phyloP scores from a whole-genome alignment of 2,888 invertebrate genomes.

The Trissoscelio sp. region DNA sequence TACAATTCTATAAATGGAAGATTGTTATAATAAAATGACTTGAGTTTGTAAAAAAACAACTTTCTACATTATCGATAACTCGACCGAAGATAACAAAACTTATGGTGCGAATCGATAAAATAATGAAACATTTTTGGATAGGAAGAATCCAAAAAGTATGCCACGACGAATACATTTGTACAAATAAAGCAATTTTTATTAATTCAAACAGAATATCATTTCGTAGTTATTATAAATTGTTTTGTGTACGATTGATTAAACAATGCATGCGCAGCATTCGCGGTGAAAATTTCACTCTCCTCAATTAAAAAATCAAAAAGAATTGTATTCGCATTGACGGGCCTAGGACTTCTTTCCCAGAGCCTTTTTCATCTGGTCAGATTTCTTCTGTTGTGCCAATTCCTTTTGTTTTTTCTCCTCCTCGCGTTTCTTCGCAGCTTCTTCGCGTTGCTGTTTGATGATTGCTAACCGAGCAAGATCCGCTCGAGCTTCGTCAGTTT shows the following conservation, averaged over 20 bases:
- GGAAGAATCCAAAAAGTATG: neutral
- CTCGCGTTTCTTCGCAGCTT: conserved; percentile 96
- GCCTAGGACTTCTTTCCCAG: conserved; percentile 84
- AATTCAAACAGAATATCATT: conserved; percentile 45
- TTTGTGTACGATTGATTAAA: neutral
- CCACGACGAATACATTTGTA: conserved; percentile 44
- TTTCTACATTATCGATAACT: conserved; percentile 25
- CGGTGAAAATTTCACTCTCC: conserved; percentile 12
- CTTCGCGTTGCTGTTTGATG: conserved; percentile 96
- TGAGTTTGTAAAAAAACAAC: no score
- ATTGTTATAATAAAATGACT: no score
- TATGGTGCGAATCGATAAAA: neutral
- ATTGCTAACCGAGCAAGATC: conserved; percentile 97
- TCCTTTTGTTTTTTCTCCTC: conserved; percentile 90
- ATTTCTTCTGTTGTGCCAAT: conserved; percentile 86
- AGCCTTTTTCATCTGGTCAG: conserved; percentile 86
- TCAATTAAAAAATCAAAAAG: conserved; percentile 24
- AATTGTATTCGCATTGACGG: no score
- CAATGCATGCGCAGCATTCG: conserved; percentile 3
- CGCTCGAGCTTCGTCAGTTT: conserved; percentile 97
- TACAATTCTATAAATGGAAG: no score
- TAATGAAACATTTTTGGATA: neutral
- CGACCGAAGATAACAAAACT: conserved; percentile 15
- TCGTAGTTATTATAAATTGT: neutral
- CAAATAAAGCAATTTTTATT: conserved; percentile 68